Evolutionary conservation across 2,888 invertebrate species (phyloP).

Genomic region (Dermolepida albohirtum): DNA sequence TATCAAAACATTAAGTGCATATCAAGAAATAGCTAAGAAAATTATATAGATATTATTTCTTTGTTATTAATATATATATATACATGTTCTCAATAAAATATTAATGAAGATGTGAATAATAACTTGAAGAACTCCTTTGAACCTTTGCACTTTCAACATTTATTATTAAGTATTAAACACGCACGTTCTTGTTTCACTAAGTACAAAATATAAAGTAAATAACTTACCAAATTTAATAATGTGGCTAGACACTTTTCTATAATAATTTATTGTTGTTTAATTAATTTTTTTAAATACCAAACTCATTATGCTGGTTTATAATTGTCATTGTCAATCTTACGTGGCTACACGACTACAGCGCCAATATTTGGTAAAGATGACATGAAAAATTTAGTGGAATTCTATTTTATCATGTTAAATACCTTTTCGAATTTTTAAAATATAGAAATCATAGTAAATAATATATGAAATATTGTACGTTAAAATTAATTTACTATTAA

Average conservation of each 20-base stretch:
- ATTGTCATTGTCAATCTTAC: slow-evolving; percentile 64
- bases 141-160: slow-evolving; percentile 29
- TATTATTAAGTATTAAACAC: not conserved
- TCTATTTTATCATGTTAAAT: too few species aligned
- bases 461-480: too few species aligned
- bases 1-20: too few species aligned
- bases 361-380: slow-evolving; percentile 36
- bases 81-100: slow-evolving; percentile 8
- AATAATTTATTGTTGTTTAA: slow-evolving; percentile 15
- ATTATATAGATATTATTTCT: not conserved
- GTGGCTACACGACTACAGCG: slow-evolving; percentile 57
- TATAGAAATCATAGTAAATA: too few species aligned
- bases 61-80: slow-evolving; percentile 4
- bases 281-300: slow-evolving; percentile 40
- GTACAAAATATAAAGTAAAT: not conserved
- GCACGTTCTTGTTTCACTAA: not conserved
- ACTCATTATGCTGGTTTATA: slow-evolving; percentile 46
- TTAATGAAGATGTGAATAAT: slow-evolving; percentile 21
- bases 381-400: too few species aligned
- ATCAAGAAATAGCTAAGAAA: too few species aligned
- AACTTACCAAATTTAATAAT: slow-evolving; percentile 18
- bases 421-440: too few species aligned
- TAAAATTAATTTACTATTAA: too few species aligned
- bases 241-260: slow-evolving; percentile 1
- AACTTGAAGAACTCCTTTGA: slow-evolving; percentile 10